Base-by-base conservation (phyloP, 2,113 vertebrate genomes). In the Malurus cyaneus region DNA sequence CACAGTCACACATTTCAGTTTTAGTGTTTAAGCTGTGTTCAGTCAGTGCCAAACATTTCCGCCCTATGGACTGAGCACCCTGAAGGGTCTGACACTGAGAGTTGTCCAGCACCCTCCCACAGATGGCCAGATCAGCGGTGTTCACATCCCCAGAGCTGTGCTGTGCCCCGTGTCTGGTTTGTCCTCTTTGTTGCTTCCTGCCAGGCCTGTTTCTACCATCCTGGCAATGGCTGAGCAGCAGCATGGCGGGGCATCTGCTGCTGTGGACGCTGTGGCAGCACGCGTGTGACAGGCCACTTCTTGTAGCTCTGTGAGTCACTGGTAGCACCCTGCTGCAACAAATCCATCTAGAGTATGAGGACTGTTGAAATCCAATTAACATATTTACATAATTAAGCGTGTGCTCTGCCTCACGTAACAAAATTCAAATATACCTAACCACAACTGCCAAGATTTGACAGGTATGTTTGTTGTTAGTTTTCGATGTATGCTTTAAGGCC, bases 321-420 rank as follows among this genome's bases (percentile, higher is more conserved):
- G 46, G 46, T 69, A 70, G 67, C 78, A 57, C 49, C 14, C 9
- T 84, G 44, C 85, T 41, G 46, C 31, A 89, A 25, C 47, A 80
- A 29, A 92, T 83, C 79, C 85, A 80, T 79, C 59, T 70, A 36
- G 88, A 78, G 71, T 54, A 9, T 18, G 71, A 76, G 5, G 19
- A 60, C 42, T 80, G 54, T 86, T 82, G 92, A 95, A 96, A 93
- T 86, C 74, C 79, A 90, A 14, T 95, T 94, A 93, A 90, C 92
- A 83, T 89, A 74, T 93, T 92, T 86, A 79, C 85, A 74, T 95
- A 88, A 89, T 91, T 89, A 83, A 66, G 44, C 71, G 11, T 52
- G 67, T 70, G 92, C 66, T 93, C 56, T 92, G 64, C 71, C 89
- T 93, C 72, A 39, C 5, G 3, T 78, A 90, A 86, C 41, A 90